phyloP scores from a whole-genome alignment of 1,140 invertebrate genomes.

The Solenopsis fugax region DNA sequence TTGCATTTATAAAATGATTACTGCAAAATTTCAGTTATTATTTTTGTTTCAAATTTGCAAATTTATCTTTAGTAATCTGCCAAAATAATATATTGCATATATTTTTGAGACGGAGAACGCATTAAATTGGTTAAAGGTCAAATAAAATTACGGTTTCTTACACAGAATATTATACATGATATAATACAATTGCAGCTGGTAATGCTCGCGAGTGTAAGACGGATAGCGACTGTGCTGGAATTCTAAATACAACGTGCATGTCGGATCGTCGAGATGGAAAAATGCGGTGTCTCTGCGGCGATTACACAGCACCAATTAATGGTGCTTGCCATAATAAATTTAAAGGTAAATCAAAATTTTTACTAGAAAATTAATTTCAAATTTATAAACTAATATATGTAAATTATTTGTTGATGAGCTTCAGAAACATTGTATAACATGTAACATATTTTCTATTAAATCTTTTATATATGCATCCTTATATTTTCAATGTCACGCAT shows the following conservation, averaged over 20 bases:
- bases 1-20: slow-evolving; percentile 1
- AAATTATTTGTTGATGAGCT: not conserved
- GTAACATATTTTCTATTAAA: not conserved
- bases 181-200: slow-evolving; percentile 79
- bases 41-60: not conserved
- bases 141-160: slow-evolving; percentile 25
- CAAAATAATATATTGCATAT: not conserved
- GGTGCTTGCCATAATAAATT: slow-evolving; percentile 88
- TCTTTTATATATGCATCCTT: not conserved
- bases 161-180: slow-evolving; percentile 9
- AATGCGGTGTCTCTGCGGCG: slow-evolving; percentile 89
- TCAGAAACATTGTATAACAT: not conserved
- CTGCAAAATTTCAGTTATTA: not conserved
- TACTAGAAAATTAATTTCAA: not conserved
- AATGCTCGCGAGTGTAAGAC: slow-evolving; percentile 88
- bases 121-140: not conserved
- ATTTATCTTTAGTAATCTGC: not conserved
- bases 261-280: slow-evolving; percentile 88
- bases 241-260: slow-evolving; percentile 89
- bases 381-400: not conserved
- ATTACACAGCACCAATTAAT: slow-evolving; percentile 89
- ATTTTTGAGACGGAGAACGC: slow-evolving; percentile 19
- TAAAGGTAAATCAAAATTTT: slow-evolving; percentile 84
- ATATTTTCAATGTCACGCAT: not conserved
- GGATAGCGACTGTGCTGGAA: slow-evolving; percentile 88